Conservation (phyloP, 2,888 invertebrate species). For the Buathra laborator region DNA sequence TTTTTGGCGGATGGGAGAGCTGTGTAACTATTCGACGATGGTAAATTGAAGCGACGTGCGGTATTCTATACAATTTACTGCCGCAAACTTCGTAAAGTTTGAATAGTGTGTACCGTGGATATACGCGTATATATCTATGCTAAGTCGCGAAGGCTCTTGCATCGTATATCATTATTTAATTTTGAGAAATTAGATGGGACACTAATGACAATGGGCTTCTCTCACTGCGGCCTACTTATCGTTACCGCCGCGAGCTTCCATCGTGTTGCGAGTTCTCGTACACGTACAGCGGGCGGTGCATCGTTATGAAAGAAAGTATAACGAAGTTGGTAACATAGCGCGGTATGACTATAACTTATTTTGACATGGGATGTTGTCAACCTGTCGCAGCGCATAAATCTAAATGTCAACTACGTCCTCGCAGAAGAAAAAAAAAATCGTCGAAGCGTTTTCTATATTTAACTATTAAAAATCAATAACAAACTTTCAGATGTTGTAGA, state of each 20-base stretch:
- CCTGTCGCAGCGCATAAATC: constrained; percentile 4
- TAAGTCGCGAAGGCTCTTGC: constrained; percentile 13
- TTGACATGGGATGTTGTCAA: constrained; percentile 13
- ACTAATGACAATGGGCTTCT: constrained; percentile 46
- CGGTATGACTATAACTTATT: constrained; percentile 3
- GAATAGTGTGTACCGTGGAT: background rate
- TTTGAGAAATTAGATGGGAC: constrained; percentile 38
- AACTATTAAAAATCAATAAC: background rate
- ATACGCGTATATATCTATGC: background rate
- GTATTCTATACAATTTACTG: constrained; percentile 23
- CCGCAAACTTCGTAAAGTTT: constrained; percentile 19
- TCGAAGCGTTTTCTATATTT: too few relatives aligned
- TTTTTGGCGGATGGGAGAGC: background rate
- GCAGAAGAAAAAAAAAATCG: too few relatives aligned
- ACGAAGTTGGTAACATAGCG: background rate
- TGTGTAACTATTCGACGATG: constrained; percentile 1
- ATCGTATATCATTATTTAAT: constrained; percentile 44
- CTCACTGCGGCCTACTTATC: constrained; percentile 33
- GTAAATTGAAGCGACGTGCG: background rate
- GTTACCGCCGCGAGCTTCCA: background rate
- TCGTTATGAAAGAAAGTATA: constrained; percentile 19
- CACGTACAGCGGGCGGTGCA: constrained; percentile 10
- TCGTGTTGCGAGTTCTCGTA: constrained; percentile 4
- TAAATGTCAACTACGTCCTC: background rate
- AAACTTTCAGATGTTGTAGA: background rate